Evolutionary conservation across 2,797 vertebrate species (phyloP).

Genomic region (Peromyscus eremicus): DNA sequence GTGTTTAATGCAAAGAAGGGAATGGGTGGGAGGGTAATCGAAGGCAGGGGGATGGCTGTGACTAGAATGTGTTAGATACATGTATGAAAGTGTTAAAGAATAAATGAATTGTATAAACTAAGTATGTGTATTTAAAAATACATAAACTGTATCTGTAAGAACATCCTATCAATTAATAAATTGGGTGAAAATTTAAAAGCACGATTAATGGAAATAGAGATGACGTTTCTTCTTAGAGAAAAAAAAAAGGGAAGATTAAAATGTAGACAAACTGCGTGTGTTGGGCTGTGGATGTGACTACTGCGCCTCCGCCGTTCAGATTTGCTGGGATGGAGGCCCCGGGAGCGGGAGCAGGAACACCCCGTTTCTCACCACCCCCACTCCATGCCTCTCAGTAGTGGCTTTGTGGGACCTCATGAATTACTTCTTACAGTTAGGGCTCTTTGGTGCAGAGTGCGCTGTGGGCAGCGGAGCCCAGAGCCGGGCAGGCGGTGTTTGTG

Average conservation of each 20-base stretch:
- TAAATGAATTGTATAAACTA: neutral
- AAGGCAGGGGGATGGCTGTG: neutral
- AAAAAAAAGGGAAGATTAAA: conserved; percentile 74
- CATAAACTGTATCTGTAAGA: neutral
- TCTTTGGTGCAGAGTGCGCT: conserved; percentile 79
- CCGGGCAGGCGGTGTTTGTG: conserved; percentile 85
- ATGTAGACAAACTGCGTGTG: conserved; percentile 67
- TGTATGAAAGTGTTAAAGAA: neutral
- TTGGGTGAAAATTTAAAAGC: neutral
- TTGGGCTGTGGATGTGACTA: conserved; percentile 38
- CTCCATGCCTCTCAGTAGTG: conserved; percentile 79
- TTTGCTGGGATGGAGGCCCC: conserved; percentile 77
- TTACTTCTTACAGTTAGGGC: conserved; percentile 82
- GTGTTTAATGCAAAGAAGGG: neutral
- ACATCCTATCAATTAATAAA: neutral
- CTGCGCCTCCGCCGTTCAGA: conserved; percentile 7
- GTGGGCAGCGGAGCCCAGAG: conserved; percentile 80
- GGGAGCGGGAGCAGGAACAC: conserved; percentile 82
- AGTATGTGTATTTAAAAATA: neutral
- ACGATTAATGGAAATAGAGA: conserved; percentile 68
- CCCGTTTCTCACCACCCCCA: conserved; percentile 77
- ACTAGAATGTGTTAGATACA: neutral
- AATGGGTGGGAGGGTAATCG: neutral
- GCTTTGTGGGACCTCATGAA: conserved; percentile 86
- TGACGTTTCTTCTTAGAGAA: conserved; percentile 42